phyloP scores from a whole-genome alignment of 1,140 invertebrate genomes.

The Drosophila obscura region DNA sequence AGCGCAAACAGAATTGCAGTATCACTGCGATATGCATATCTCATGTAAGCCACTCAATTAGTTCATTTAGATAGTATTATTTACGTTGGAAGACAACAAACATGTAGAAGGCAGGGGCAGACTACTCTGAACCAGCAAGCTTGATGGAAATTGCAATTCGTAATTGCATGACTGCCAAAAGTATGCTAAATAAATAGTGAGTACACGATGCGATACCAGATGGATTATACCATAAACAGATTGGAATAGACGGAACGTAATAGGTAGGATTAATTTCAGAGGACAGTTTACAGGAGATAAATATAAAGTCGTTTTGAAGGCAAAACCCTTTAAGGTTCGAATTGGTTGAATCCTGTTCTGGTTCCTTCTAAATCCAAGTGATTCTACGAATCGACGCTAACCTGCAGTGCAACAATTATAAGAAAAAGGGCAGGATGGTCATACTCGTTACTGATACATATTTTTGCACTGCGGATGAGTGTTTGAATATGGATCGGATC shows the following conservation, averaged over 20 bases:
- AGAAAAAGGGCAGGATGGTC: conserved; percentile 12
- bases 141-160: too few relatives aligned
- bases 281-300: neutral
- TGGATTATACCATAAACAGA: too few relatives aligned
- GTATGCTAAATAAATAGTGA: neutral
- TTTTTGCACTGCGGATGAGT: conserved; percentile 12
- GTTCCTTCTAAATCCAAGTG: conserved; percentile 10
- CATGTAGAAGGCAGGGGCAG: too few relatives aligned
- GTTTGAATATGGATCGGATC: conserved; percentile 40
- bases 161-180: neutral
- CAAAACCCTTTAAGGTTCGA: too few relatives aligned
- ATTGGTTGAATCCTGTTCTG: neutral
- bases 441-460: conserved; percentile 21
- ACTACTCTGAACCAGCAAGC: too few relatives aligned
- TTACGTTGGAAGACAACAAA: conserved; percentile 5
- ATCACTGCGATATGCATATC: too few relatives aligned
- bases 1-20: conserved; percentile 12
- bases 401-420: conserved; percentile 35
- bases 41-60: conserved; percentile 21
- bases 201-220: too few relatives aligned
- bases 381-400: neutral
- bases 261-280: neutral
- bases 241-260: neutral
- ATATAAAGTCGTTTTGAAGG: too few relatives aligned
- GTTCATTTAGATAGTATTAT: conserved; percentile 24